Evolutionary conservation across 2,797 vertebrate species (phyloP).

Genomic region (Kryptolebias ocellatus): DNA sequence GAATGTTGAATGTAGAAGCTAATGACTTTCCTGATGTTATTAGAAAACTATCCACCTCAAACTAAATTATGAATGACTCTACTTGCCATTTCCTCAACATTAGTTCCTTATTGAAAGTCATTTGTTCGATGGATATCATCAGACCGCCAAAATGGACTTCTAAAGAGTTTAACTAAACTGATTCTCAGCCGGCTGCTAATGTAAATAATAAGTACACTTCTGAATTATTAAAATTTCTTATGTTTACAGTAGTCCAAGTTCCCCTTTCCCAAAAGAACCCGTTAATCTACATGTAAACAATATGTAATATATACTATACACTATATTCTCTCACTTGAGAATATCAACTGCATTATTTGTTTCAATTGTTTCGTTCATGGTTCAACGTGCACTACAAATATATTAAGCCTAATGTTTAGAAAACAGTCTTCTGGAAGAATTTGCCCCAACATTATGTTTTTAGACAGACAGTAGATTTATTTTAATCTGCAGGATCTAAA

Average conservation of each 20-base stretch:
- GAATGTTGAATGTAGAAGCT: conserved; percentile 13
- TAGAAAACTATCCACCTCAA: conserved; percentile 32
- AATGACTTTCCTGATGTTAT: conserved; percentile 40
- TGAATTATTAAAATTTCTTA: not conserved
- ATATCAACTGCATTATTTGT: not conserved
- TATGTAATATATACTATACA: not conserved
- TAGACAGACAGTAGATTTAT: too few species aligned
- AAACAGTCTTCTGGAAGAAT: not conserved
- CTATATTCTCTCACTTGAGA: not conserved
- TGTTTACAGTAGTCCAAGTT: not conserved
- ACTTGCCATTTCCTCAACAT: conserved; percentile 40
- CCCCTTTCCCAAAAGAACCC: not conserved
- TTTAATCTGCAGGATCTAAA: not conserved
- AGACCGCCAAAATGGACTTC: conserved; percentile 15
- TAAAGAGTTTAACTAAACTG: not conserved
- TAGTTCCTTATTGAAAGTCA: conserved; percentile 23
- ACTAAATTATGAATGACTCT: conserved; percentile 32
- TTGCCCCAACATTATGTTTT: not conserved
- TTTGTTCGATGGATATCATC: conserved; percentile 27
- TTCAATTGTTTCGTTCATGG: too few species aligned
- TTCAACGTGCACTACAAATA: not conserved
- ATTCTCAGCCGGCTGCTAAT: conserved; percentile 1
- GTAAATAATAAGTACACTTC: not conserved
- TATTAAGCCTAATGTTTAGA: not conserved
- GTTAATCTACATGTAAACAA: not conserved